Base-by-base conservation (phyloP, 2,113 vertebrate genomes). In the Onychostoma macrolepis region DNA sequence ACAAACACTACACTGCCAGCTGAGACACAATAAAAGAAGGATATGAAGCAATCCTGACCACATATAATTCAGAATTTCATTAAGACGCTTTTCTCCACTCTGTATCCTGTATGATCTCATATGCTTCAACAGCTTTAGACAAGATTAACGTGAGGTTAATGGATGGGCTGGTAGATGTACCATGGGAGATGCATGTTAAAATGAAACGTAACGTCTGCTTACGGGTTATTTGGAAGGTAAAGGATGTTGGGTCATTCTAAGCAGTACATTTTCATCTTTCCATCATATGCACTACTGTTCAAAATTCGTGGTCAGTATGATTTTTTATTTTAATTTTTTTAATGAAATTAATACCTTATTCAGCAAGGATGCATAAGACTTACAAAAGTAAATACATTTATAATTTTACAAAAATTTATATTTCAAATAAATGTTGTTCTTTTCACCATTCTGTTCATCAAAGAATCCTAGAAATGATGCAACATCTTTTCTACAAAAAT, bases 41-140 rank as follows among this genome's bases (percentile, higher is more conserved):
- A 90, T 92, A 83, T 90, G 87, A 91, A 90, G 83, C 86, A 61
- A 71, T 77, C 82, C 43, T 87, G 88, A 90, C 87, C 17, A 85
- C 81, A 89, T 36, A 82, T 91, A 84, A 90, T 90, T 88, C 85
- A 89, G 41, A 72, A 78, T 75, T 74, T 87, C 71, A 86, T 87
- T 88, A 88, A 58, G 11, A 67, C 21, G 48, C 41, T 69, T 56
- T 74, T 74, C 72, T 88, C 17, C 80, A 80, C 56, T 85, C 84
- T 38, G 12, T 50, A 36, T 56, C 50, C 71, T 15, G 65, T 61
- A 41, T 48, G 65, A 56, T 50, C 36, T 75, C 80, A 45, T 72
- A 74, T 19, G 12, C 17, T 63, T 80, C 79, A 81, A 21, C 78
- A 24, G 38, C 24, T 58, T 36, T 36, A 84, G 28, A 80, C 28